Evolutionary conservation across 2,888 invertebrate species (phyloP).

Genomic region (Drosophila planitibia): DNA sequence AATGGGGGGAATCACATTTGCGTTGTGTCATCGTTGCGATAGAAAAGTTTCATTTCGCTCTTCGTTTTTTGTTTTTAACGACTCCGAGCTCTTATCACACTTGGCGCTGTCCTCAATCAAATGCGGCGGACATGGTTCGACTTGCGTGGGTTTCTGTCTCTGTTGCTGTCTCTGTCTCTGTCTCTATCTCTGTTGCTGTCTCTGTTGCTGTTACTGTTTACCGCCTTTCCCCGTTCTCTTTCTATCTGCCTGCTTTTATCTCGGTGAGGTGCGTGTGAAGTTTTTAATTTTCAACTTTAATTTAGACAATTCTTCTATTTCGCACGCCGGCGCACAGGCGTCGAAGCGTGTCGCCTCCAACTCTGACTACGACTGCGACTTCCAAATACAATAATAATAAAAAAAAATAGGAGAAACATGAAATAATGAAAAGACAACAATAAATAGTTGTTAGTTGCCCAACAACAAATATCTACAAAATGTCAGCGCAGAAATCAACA

Average conservation of each 20-base stretch:
- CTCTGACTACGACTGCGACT: not conserved
- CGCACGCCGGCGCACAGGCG: conserved; percentile 63
- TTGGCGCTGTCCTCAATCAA: conserved; percentile 67
- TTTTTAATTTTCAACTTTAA: conserved; percentile 79
- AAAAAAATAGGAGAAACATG: conserved; percentile 6
- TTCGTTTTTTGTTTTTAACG: conserved; percentile 40
- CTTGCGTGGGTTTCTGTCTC: conserved; percentile 48
- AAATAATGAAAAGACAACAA: conserved; percentile 41
- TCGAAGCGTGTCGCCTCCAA: conserved; percentile 65
- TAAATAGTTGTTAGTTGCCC: conserved; percentile 40
- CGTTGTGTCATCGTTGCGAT: conserved; percentile 19
- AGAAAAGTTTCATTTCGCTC: conserved; percentile 33
- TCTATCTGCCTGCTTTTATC: conserved; percentile 15
- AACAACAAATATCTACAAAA: conserved; percentile 54
- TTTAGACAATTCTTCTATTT: conserved; percentile 75
- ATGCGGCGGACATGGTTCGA: conserved; percentile 41
- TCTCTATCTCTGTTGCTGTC: not conserved
- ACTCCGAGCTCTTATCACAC: conserved; percentile 58
- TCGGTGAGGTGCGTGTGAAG: conserved; percentile 70
- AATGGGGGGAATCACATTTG: conserved; percentile 12
- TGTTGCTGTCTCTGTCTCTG: conserved; percentile 2
- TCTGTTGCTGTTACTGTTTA: not conserved
- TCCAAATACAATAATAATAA: not conserved
- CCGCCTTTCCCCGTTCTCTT: not conserved
- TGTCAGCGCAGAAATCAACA: conserved; percentile 72